These are phyloP conservation scores for Leptinotarsa lineolata DNA, from an alignment of 1,140 invertebrate genomes.

Conservation along the genomic window DNA sequence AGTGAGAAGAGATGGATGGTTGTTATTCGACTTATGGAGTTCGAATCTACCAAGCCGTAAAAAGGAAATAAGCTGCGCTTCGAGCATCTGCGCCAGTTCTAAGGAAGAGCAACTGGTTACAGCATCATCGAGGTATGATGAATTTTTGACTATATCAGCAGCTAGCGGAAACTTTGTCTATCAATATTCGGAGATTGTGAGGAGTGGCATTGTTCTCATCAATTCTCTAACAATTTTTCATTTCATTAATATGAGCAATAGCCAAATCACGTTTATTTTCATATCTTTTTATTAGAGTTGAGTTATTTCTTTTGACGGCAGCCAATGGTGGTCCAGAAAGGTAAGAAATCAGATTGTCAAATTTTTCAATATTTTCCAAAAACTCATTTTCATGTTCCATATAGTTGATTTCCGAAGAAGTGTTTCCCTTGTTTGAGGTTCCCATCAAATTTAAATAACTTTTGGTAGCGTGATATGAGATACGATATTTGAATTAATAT, in stretches of 20 bases:
- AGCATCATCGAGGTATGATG: not conserved
- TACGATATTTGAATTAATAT: too few species aligned
- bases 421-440: too few species aligned
- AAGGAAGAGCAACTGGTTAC: not conserved
- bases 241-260: conserved; percentile 21
- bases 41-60: not conserved
- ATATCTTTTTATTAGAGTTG: conserved; percentile 29
- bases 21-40: not conserved
- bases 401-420: too few species aligned
- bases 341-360: too few species aligned
- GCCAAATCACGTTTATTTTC: conserved; percentile 32
- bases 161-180: not conserved
- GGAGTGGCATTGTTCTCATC: not conserved
- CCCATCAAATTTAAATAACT: too few species aligned
- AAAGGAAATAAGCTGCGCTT: not conserved
- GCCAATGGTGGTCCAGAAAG: too few species aligned
- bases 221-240: not conserved
- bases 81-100: not conserved
- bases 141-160: not conserved
- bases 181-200: conserved; percentile 7
- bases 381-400: too few species aligned
- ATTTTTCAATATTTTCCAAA: too few species aligned
- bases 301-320: too few species aligned
- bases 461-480: too few species aligned
- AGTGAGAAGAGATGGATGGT: not conserved